A percentile compares a stretch with the other conserved stretches of the same genome.
Evolutionary conservation across 2,113 vertebrate genomes (phyloP).

Genomic region (Percopsis transmontana): DNA sequence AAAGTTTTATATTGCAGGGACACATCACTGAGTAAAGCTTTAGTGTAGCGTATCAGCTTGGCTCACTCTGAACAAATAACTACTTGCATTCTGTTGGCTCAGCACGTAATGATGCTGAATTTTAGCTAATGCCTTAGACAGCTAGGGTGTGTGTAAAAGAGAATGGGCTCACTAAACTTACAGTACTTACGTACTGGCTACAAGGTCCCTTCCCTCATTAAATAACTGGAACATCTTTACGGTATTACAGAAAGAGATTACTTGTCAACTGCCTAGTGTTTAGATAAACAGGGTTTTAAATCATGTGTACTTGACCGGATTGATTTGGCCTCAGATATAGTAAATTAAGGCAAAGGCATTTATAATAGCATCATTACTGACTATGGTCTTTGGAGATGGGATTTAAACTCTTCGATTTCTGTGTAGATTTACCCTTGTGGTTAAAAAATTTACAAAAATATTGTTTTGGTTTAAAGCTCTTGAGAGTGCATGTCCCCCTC

Average conservation of each 20-base stretch:
- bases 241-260: background rate
- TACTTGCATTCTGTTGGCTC: constrained; percentile 17
- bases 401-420: background rate
- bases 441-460: too few species aligned
- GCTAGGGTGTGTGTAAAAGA: constrained; percentile 51
- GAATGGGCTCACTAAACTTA: constrained; percentile 45
- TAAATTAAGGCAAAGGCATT: background rate
- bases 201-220: constrained; percentile 5
- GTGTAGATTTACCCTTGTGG: background rate
- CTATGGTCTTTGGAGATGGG: background rate
- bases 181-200: constrained; percentile 20
- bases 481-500: too few species aligned
- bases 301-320: background rate
- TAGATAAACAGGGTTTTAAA: constrained; percentile 17
- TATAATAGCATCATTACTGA: background rate
- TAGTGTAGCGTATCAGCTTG: background rate
- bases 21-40: too few species aligned
- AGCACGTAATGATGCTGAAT: constrained; percentile 24
- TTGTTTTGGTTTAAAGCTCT: too few species aligned
- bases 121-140: constrained; percentile 38
- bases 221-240: constrained; percentile 1
- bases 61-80: background rate
- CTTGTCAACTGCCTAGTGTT: constrained; percentile 10
- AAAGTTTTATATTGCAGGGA: too few species aligned
- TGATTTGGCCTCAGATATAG: background rate